These are phyloP conservation scores for Sebastes minor DNA, from an alignment of 2,797 vertebrate genomes.

Conservation along the genomic window DNA sequence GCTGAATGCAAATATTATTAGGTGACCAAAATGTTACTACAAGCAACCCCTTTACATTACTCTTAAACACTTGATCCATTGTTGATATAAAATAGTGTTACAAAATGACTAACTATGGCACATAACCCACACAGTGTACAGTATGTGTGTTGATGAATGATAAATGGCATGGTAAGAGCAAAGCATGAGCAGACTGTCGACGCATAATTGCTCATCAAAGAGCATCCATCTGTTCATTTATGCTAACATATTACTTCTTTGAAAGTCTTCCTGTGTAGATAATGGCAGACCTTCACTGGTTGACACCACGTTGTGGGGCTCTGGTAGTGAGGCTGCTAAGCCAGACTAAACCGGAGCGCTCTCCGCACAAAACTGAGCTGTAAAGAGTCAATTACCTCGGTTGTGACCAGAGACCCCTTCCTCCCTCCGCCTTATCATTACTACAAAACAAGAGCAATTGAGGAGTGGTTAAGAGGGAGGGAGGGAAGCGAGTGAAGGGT, in stretches of 20 bases:
- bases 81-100: not conserved
- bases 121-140: not conserved
- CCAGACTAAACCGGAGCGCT: slow-evolving; percentile 33
- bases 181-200: not conserved
- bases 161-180: not conserved
- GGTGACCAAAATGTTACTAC: no score
- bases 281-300: slow-evolving; percentile 18
- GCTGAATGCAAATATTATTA: no score
- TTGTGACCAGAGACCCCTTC: slow-evolving; percentile 56
- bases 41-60: not conserved
- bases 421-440: slow-evolving; percentile 49
- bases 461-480: slow-evolving; percentile 51
- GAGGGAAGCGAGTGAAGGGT: slow-evolving; percentile 41
- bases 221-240: slow-evolving; percentile 21
- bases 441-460: slow-evolving; percentile 54
- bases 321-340: slow-evolving; percentile 23
- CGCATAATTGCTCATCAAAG: not conserved
- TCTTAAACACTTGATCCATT: not conserved
- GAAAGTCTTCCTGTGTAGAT: not conserved
- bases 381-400: slow-evolving; percentile 66
- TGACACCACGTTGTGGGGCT: not conserved
- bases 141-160: not conserved
- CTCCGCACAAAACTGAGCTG: slow-evolving; percentile 39
- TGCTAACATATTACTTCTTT: slow-evolving; percentile 1
- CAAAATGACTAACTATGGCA: not conserved